These are phyloP conservation scores for Sturnus vulgaris DNA, from an alignment of 2,113 vertebrate species.

Conservation along the genomic window DNA sequence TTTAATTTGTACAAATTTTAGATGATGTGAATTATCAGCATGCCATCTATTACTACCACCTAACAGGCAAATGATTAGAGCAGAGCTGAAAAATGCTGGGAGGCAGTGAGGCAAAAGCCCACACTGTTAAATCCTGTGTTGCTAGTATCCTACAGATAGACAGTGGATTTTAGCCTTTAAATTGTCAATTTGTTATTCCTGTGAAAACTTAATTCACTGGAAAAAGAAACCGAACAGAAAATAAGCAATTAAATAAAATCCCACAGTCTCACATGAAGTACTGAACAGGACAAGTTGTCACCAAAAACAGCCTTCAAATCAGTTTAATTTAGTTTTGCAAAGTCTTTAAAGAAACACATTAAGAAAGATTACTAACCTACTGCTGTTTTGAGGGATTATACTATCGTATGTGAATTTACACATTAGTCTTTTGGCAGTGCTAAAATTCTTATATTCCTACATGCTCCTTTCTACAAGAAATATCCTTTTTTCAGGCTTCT, in stretches of 20 bases:
- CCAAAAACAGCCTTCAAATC: not conserved
- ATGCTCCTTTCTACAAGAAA: not conserved
- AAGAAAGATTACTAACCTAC: not conserved
- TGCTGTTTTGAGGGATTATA: not conserved
- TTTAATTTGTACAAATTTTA: constrained; percentile 51
- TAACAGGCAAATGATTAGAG: not conserved
- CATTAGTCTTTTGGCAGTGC: not conserved
- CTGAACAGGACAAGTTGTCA: not conserved
- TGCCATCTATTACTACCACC: not conserved
- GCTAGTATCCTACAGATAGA: not conserved
- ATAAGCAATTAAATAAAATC: not conserved
- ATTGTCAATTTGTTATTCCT: not conserved
- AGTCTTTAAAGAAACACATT: not conserved
- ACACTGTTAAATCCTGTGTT: not conserved
- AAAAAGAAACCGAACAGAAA: not conserved
- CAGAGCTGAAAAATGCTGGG: not conserved
- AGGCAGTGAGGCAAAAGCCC: not conserved
- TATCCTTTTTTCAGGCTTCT: not conserved
- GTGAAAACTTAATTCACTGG: not conserved
- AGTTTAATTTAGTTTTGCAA: not conserved
- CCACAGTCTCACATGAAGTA: not conserved
- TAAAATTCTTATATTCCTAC: not conserved
- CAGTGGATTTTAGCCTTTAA: not conserved
- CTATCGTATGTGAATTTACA: not conserved
- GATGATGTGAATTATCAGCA: not conserved